Percentiles rank a stretch among this genome's conserved stretches.
phyloP scores from a whole-genome alignment of 2,113 vertebrate genomes.

The Cyrtonyx montezumae region DNA sequence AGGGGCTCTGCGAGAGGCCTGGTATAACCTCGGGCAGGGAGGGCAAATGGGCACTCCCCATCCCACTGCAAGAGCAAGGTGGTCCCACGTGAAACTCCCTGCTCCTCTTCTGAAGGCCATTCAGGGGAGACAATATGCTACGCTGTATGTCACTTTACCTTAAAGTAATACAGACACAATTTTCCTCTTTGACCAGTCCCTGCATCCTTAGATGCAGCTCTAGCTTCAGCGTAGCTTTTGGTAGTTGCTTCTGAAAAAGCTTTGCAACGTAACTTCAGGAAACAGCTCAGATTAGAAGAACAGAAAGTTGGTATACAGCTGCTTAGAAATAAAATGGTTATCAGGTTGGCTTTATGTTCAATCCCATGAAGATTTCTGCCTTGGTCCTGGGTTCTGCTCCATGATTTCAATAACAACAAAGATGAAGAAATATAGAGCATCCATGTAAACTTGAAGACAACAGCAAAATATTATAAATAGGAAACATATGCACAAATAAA shows the following conservation, averaged over 20 bases:
- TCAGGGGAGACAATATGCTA: neutral
- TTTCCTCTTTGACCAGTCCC: neutral
- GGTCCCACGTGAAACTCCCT: fast-evolving
- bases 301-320: neutral
- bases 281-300: neutral
- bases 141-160: neutral
- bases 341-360: neutral
- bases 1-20: neutral
- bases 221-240: neutral
- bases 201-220: neutral
- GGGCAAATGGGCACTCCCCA: neutral
- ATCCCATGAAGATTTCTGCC: neutral
- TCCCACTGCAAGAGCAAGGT: neutral
- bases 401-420: neutral
- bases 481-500: neutral
- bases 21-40: neutral
- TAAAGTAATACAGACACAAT: neutral
- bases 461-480: neutral
- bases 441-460: neutral
- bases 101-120: neutral
- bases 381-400: neutral
- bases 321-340: neutral
- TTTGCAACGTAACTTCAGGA: neutral
- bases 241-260: neutral
- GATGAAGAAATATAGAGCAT: neutral